Evolutionary conservation across 2,113 vertebrate species (phyloP), one percentile per base, ranked within the genome.

Genomic region (Chelonoidis abingdonii): DNA sequence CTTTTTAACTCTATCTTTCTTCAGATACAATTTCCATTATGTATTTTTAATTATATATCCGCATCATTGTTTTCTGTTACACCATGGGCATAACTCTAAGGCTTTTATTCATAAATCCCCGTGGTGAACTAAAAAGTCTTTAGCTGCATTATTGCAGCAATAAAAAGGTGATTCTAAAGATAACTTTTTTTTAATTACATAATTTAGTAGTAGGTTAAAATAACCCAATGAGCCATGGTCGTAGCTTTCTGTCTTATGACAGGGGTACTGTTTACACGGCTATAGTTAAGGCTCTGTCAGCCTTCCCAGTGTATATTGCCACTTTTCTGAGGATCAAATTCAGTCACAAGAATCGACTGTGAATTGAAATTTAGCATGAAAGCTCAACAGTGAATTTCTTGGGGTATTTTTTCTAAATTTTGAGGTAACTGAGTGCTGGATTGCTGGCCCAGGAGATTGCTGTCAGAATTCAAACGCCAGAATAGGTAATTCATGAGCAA

Each of bases 11-110:
- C 79, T 69, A 25, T 95, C 78, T 95, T 92, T 89, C 94, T 93
- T 86, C 90, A 94, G 92, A 95, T 91, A 88, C 95, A 41, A 97
- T 97, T 97, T 95, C 91, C 82, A 82, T 93, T 97, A 92, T 52
- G 24, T 93, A 19, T 31, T 87, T 88, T 97, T 96, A 88, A 88
- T 76, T 92, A 65, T 94, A 17, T 94, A 2, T 50, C 17, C 5
- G 1, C 82, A 83, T 93, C 44, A 57, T 65, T 95, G 90, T 95
- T 94, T 94, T 83, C 12, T 89, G 62, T 89, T 95, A 6, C 79
- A 79, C 65, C 89, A n/a, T 29, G 29, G 76, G 29, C 69, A 87
- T 88, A 88, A 85, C 93, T 94, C 95, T 35, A 72, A 80, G 78
- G 44, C 11, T 94, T 92, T 96, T 95, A 86, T 89, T 57, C 38